Conservation (phyloP, 2,888 invertebrate species). For the Synergus gifuensis region DNA sequence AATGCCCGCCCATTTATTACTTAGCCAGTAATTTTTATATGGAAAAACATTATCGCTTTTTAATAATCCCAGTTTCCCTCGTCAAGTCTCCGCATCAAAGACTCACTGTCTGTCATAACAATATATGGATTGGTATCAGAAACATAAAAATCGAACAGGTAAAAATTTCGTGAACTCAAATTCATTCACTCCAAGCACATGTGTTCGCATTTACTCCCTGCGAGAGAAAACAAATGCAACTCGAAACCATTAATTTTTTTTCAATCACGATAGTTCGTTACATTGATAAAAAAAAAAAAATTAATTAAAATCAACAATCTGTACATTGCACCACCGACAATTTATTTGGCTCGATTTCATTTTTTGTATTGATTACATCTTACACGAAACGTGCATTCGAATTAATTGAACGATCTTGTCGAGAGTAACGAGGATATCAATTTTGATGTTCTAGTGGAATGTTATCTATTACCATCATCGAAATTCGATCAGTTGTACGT, state of each 20-base stretch:
- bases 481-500: constrained; percentile 18
- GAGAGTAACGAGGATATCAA: constrained; percentile 19
- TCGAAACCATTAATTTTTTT: neutral
- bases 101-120: neutral
- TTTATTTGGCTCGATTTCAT: neutral
- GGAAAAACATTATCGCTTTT: constrained; percentile 66
- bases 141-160: neutral
- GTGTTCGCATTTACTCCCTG: neutral
- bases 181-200: neutral
- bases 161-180: neutral
- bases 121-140: neutral
- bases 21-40: constrained; percentile 66
- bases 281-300: too few species aligned
- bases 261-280: neutral
- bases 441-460: constrained; percentile 13
- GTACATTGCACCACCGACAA: neutral
- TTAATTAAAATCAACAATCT: neutral
- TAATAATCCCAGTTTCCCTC: constrained; percentile 58
- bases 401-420: constrained; percentile 22
- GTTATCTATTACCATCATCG: constrained; percentile 11
- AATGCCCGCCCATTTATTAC: constrained; percentile 69
- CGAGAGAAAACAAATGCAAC: neutral
- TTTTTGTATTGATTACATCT: constrained; percentile 20
- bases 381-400: constrained; percentile 13
- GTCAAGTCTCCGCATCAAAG: neutral